These are phyloP conservation scores for Euschistus heros DNA, from an alignment of 1,140 invertebrate genomes.

Conservation along the genomic window DNA sequence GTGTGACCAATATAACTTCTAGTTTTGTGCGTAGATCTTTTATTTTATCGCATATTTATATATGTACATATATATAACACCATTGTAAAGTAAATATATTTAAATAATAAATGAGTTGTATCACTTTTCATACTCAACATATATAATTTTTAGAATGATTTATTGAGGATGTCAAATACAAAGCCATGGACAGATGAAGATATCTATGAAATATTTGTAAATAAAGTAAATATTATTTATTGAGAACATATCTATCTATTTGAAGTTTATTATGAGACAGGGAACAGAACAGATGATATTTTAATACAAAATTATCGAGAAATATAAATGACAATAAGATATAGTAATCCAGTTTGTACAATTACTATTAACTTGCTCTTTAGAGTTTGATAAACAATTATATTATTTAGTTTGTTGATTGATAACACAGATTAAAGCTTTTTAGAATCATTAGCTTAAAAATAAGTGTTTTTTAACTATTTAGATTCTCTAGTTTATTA, in stretches of 20 bases:
- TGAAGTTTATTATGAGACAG: conserved; percentile 13
- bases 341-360: conserved; percentile 14
- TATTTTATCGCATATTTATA: too few species aligned
- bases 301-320: conserved; percentile 14
- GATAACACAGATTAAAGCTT: conserved; percentile 7
- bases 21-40: too few species aligned
- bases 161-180: neutral
- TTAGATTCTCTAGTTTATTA: conserved; percentile 15
- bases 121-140: neutral
- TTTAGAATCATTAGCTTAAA: conserved; percentile 11
- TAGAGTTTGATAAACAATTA: neutral
- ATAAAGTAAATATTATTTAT: conserved; percentile 17
- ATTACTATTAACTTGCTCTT: neutral
- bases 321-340: conserved; percentile 17
- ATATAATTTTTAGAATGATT: neutral
- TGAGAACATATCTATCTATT: conserved; percentile 18
- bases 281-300: conserved; percentile 18
- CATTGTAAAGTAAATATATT: too few species aligned
- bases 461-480: conserved; percentile 1
- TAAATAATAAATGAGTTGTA: too few species aligned
- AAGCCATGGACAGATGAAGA: neutral
- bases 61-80: too few species aligned
- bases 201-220: conserved; percentile 11
- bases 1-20: too few species aligned
- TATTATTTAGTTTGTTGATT: conserved; percentile 5